Base-by-base conservation (phyloP, 2,888 invertebrate species). In the Clivina fossor region DNA sequence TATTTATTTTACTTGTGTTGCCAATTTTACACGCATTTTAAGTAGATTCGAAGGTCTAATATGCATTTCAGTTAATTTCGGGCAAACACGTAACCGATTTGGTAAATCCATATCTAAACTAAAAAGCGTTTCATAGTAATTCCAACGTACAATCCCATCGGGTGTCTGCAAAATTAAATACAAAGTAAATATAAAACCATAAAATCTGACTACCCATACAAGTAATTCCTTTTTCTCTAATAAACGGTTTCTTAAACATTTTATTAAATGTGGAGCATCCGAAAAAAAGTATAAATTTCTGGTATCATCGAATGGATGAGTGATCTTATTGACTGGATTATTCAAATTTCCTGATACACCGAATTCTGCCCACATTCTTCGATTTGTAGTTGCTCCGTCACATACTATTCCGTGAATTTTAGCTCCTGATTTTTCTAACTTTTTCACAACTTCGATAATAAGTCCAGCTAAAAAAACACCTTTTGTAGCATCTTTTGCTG, bases 241-340 rank as follows among this genome's bases (percentile, higher is more conserved):
- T 4, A 63, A 20, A 22, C 61, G 44, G 56, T 64, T 64, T 28
- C 62, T 49, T 24, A 63, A 56, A 20, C 58, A 61, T 56, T 65
- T 64, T 2, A 64, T 43, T 3, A 64, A 46, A 35, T 64, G 64
- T 5, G 63, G 60, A 3, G 59, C 55, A 56, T 64, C 62, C 1
- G 63, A 64, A 48, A 63, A 62, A 5, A 58, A 58, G 40, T 46
- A 63, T n/a, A 64, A 18, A 20, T 41, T n/a, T 20, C 61, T 55
- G 2, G 37, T 48, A 30, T 61, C 57, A 35, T 41, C 57, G 4
- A 55, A n/a, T 4, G 55, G 47, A 37, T 55, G 55, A 3, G 24
- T n/a, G 28, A 54, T 20, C 38, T 50, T 50, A 28, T 56, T 48
- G 4, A 11, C 13, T 16, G 37, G 35, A 22, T 37, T 38, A 8